phyloP scores from a whole-genome alignment of 2,888 invertebrate species.

The Theristus sp. region DNA sequence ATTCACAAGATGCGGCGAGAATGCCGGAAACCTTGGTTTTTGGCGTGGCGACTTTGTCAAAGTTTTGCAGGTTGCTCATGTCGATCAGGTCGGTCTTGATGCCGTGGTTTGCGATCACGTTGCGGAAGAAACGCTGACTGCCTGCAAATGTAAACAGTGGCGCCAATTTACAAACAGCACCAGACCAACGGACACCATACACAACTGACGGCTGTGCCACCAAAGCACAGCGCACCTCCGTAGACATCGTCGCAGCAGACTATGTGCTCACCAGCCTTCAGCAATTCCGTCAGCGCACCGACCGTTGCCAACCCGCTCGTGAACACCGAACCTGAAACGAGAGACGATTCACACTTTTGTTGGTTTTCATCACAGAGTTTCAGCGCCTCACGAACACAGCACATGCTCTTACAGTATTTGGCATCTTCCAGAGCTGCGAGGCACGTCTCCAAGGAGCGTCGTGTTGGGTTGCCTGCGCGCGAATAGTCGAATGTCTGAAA shows the following conservation, averaged over 20 bases:
- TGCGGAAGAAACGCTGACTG: slow-evolving; percentile 37
- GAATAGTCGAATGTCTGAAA: slow-evolving; percentile 42
- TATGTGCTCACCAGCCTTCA: slow-evolving; percentile 70
- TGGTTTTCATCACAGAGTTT: too few relatives aligned
- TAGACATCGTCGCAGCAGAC: slow-evolving; percentile 79
- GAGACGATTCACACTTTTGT: not conserved
- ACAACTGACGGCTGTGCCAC: too few relatives aligned
- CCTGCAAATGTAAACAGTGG: slow-evolving; percentile 8
- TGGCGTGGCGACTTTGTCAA: slow-evolving; percentile 50
- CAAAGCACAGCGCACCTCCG: slow-evolving; percentile 54
- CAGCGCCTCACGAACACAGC: too few relatives aligned
- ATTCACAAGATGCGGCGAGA: too few relatives aligned
- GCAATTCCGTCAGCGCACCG: slow-evolving; percentile 51
- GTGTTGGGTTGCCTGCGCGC: slow-evolving; percentile 79
- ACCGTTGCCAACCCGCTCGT: slow-evolving; percentile 71
- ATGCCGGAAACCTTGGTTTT: slow-evolving; percentile 59
- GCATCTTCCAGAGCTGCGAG: slow-evolving; percentile 74
- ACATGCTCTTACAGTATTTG: slow-evolving; percentile 53
- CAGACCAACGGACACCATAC: not conserved
- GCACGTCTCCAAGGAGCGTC: slow-evolving; percentile 66
- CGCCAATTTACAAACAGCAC: slow-evolving; percentile 4
- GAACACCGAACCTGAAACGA: slow-evolving; percentile 40
- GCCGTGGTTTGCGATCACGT: slow-evolving; percentile 41
- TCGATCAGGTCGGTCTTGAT: slow-evolving; percentile 59
- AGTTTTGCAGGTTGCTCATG: slow-evolving; percentile 45